Conservation (phyloP, 2,113 vertebrate species). For the Xenotilapia flavipinnis region DNA sequence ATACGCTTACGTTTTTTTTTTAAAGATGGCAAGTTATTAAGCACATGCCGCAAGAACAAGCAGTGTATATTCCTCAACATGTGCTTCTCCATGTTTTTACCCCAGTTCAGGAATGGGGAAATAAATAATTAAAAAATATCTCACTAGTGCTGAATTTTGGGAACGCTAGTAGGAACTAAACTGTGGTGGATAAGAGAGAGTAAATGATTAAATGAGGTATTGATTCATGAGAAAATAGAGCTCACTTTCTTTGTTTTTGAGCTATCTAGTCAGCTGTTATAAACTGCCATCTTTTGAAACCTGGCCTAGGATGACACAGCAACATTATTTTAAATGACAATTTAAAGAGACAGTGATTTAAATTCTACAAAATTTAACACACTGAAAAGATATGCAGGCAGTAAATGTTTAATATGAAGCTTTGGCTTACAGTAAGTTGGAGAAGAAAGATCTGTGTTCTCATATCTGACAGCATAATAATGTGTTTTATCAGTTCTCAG, state of each 20-base stretch:
- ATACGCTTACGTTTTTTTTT: background rate
- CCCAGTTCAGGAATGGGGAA: background rate
- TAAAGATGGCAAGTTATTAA: background rate
- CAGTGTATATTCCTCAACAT: background rate
- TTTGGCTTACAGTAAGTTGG: background rate
- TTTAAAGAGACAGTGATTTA: background rate
- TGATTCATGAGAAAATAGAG: background rate
- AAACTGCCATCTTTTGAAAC: accelerated
- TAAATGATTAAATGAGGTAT: background rate
- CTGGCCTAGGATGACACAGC: background rate
- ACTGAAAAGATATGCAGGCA: background rate
- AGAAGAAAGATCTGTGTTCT: background rate
- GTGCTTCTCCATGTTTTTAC: background rate
- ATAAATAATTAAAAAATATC: background rate
- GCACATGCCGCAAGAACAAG: background rate
- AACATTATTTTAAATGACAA: background rate
- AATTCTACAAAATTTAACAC: background rate
- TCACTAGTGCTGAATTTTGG: too few species aligned
- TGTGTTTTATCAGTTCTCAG: background rate
- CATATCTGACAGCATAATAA: background rate
- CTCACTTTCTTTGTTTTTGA: background rate
- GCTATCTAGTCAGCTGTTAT: background rate
- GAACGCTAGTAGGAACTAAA: background rate
- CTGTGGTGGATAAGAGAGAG: background rate
- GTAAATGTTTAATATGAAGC: background rate